Conservation (phyloP, 2,888 invertebrate species). For the Philopedon plagiatum region DNA sequence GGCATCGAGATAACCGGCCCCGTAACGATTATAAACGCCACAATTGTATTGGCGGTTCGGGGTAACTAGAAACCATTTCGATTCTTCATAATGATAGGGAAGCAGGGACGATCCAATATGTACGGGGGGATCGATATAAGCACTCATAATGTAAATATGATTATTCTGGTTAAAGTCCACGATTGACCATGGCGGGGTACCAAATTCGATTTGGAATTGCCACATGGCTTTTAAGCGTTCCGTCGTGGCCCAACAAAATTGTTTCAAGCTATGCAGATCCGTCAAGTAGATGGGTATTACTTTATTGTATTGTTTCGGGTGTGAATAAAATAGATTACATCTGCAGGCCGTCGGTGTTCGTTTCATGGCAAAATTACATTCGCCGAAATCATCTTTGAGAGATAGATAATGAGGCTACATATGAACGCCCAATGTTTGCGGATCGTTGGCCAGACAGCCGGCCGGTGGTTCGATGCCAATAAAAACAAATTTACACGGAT, state of each 20-base stretch:
- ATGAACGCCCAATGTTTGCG: background rate
- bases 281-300: background rate
- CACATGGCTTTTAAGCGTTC: background rate
- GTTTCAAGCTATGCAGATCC: background rate
- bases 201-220: background rate
- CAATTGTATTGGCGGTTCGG: background rate
- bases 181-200: background rate
- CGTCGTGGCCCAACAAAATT: background rate
- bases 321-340: background rate
- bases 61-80: background rate
- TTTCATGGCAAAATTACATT: constrained; percentile 1
- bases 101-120: background rate
- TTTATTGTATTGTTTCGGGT: background rate
- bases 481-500: background rate
- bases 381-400: background rate
- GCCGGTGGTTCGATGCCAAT: background rate
- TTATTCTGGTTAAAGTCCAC: background rate
- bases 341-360: background rate
- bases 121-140: background rate
- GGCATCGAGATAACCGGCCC: background rate
- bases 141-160: background rate
- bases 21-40: background rate
- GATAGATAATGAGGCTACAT: background rate
- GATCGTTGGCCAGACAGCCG: background rate
- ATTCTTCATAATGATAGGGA: background rate